Conservation (phyloP, 2,113 vertebrate species). For the Crocuta crocuta region DNA sequence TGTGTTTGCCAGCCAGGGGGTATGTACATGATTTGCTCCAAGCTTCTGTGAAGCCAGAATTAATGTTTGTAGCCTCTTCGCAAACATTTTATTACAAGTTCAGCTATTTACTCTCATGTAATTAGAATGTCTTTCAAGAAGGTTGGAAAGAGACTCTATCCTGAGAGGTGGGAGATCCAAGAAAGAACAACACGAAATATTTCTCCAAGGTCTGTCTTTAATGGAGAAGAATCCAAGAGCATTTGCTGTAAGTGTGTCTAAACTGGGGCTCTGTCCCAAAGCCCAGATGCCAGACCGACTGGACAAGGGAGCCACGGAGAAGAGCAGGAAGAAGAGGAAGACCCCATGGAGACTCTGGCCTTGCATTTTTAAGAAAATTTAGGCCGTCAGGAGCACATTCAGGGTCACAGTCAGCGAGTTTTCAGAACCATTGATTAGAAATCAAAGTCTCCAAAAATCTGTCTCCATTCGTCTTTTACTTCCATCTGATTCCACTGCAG, state of each 20-base stretch:
- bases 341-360: background rate
- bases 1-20: background rate
- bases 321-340: background rate
- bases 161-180: background rate
- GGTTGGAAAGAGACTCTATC: background rate
- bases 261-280: background rate
- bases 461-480: background rate
- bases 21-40: background rate
- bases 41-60: background rate
- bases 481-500: background rate
- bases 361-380: slow-evolving; percentile 20
- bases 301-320: background rate
- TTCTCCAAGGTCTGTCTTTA: background rate
- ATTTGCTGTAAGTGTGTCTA: background rate
- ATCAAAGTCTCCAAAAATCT: slow-evolving; percentile 49
- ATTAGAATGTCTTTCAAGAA: slow-evolving; percentile 16
- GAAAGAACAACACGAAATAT: background rate
- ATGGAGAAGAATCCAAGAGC: background rate
- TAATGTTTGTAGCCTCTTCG: background rate
- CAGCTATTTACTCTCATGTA: background rate
- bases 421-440: slow-evolving; percentile 44
- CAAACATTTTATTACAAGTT: background rate
- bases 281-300: background rate
- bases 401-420: background rate
- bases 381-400: background rate